Conservation (phyloP, 2,113 vertebrate genomes). For the Stigmatopora nigra region DNA sequence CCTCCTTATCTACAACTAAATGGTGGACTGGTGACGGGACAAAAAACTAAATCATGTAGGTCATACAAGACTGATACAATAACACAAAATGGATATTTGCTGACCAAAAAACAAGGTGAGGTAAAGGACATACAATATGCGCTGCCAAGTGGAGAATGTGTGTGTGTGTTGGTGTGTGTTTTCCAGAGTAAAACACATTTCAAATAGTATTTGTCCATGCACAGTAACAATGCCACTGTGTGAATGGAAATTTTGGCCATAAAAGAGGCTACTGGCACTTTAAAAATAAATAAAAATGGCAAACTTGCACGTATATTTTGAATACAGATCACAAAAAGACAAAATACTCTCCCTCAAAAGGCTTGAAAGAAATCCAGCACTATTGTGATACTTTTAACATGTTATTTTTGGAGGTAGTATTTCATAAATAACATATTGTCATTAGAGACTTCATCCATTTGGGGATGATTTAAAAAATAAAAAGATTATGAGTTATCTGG, state of each 20-base stretch:
- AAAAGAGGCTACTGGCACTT: neutral
- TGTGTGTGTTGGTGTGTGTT: conserved; percentile 37
- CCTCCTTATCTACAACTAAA: no score
- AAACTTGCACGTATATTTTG: neutral
- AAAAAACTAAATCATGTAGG: no score
- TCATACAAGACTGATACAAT: no score
- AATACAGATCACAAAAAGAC: neutral
- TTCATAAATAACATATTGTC: conserved; percentile 24
- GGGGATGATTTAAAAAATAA: conserved; percentile 55
- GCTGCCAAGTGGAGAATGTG: conserved; percentile 53
- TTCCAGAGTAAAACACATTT: conserved; percentile 9
- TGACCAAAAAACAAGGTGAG: conserved; percentile 4
- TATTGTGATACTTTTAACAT: neutral
- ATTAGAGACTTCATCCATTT: conserved; percentile 56
- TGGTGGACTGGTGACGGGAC: no score
- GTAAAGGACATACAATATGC: conserved; percentile 21
- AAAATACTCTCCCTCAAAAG: neutral
- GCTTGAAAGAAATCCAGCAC: neutral
- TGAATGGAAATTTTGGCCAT: conserved; percentile 11
- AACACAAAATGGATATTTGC: neutral
- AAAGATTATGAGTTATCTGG: conserved; percentile 70
- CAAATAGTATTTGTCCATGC: conserved; percentile 10
- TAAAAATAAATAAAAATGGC: neutral
- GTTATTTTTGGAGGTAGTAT: conserved; percentile 31
- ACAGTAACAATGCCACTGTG: conserved; percentile 20